Evolutionary conservation across 1,140 invertebrate genomes (phyloP), one percentile per base, ranked within the genome.

Genomic region (Phenacoccus solenopsis): DNA sequence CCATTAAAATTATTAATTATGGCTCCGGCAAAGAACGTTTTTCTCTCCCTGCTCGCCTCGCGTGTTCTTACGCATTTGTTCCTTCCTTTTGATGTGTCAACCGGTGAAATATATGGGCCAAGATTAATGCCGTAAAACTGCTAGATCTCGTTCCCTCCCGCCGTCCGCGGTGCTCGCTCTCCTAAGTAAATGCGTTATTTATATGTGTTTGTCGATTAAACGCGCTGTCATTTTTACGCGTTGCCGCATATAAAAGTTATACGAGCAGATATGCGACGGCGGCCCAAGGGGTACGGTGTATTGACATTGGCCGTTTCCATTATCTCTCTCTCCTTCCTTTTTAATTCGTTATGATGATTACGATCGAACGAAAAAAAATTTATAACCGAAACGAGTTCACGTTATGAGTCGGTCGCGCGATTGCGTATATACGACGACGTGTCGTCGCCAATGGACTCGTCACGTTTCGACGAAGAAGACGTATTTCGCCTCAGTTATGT

Each of bases 1-100:
- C 59, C 59, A 64, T 64, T 64, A 64, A 64, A 64, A 64, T 64
- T 64, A 64, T 64, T 64, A 64, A 64, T 64, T 64, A 64, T 64
- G 59, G 59, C 59, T 64, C 59, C 59, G 59, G 59, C 59, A 64
- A 64, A 64, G 59, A 64, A 64, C 59, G 59, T 64, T 64, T 64
- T 64, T 64, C 59, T 24, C 59, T 27, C 59, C 59, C 22, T 64
- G 59, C 59, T 64, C 59, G 59, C 59, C 59, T 27, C 59, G 59
- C 59, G 21, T 27, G 22, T 64, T 25, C 59, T 64, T 64, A 64
- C 59, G 59, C 59, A 64, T 64, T 64, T 64, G 59, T 64, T 64
- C 59, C 59, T 64, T 64, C 59, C 59, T 64, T 64, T 64, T 64
- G 59, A 64, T 64, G 59, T 64, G 59, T 64, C 59, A 64, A 64